These are phyloP conservation scores for Falcaria lacertinaria DNA, from an alignment of 2,888 invertebrate species.

Conservation along the genomic window DNA sequence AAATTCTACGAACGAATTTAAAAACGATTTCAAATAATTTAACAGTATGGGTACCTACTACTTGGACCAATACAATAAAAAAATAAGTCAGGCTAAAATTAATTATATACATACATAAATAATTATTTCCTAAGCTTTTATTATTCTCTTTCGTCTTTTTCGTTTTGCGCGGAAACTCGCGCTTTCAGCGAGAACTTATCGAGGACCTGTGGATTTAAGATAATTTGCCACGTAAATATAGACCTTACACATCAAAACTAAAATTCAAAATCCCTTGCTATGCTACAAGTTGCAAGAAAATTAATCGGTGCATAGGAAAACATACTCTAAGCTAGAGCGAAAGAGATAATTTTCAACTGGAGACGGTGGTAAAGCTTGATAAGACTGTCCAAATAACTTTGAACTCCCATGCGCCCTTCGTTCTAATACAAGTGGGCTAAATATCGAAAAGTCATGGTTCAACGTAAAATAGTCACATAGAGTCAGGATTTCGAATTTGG, in stretches of 20 bases:
- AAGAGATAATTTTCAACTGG: constrained; percentile 10
- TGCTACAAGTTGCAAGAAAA: background rate
- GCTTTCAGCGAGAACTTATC: constrained; percentile 65
- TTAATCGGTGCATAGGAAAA: constrained; percentile 7
- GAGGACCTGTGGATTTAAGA: constrained; percentile 71
- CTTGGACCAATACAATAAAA: no score
- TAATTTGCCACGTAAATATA: constrained; percentile 9
- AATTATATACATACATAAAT: constrained; percentile 7
- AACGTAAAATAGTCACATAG: constrained; percentile 34
- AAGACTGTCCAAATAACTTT: constrained; percentile 32
- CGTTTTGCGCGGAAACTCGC: constrained; percentile 26
- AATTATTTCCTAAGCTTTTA: constrained; percentile 9
- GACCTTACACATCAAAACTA: constrained; percentile 3
- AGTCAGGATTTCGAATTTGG: constrained; percentile 32
- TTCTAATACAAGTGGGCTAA: constrained; percentile 28
- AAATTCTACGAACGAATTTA: no score
- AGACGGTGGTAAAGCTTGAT: constrained; percentile 31
- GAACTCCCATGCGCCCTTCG: constrained; percentile 33
- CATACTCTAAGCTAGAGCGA: constrained; percentile 6
- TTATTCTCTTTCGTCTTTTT: constrained; percentile 31
- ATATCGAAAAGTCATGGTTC: constrained; percentile 39
- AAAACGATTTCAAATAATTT: no score
- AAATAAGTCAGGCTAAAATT: no score
- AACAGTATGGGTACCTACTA: no score
- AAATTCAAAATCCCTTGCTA: constrained; percentile 5